Percentiles rank a stretch among this genome's conserved stretches.
These are phyloP conservation scores for Steromphala cineraria DNA, from an alignment of 2,888 invertebrate species.

Conservation along the genomic window DNA sequence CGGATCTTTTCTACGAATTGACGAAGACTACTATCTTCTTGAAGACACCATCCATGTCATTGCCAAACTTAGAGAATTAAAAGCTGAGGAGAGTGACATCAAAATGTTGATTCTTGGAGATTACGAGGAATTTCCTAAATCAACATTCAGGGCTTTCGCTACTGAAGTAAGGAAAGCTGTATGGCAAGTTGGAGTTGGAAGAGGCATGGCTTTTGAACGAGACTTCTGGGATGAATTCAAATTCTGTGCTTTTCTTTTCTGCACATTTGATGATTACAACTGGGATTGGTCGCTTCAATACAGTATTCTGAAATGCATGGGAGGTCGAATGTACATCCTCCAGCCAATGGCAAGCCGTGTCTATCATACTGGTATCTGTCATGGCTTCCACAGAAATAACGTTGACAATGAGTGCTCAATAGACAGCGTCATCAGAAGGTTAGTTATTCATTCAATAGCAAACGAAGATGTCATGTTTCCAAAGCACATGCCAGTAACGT, in stretches of 20 bases:
- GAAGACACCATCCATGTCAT: conserved; percentile 13
- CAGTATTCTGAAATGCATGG: neutral
- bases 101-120: conserved; percentile 22
- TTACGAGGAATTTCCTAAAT: neutral
- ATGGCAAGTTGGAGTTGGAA: conserved; percentile 20
- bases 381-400: conserved; percentile 18
- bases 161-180: neutral
- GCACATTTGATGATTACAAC: conserved; percentile 25
- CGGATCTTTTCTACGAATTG: conserved; percentile 15
- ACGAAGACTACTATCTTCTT: conserved; percentile 23
- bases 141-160: neutral
- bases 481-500: neutral
- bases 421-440: neutral
- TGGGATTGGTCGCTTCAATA: conserved; percentile 24
- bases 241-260: conserved; percentile 3
- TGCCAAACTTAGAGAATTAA: neutral
- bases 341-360: conserved; percentile 18
- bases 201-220: conserved; percentile 23
- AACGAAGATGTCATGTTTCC: conserved; percentile 5
- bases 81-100: neutral
- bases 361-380: conserved; percentile 20
- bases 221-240: conserved; percentile 21
- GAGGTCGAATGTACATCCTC: neutral
- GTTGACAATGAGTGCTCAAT: neutral
- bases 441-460: neutral